phyloP scores from a whole-genome alignment of 2,888 invertebrate species.

The Dysmachus trigonus region DNA sequence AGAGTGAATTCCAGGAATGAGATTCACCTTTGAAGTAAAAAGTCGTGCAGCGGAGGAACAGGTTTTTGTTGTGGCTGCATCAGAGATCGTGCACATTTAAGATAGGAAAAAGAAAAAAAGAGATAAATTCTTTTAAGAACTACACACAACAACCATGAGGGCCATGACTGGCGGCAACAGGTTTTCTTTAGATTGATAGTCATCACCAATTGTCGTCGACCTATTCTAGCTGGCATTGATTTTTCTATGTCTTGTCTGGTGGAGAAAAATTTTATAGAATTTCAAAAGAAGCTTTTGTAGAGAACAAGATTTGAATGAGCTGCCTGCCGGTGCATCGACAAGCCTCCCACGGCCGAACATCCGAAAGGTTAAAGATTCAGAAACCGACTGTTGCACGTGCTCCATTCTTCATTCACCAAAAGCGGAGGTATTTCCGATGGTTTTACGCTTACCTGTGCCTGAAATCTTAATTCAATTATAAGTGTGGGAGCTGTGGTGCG shows the following conservation, averaged over 20 bases:
- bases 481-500: neutral
- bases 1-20: neutral
- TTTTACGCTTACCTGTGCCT: neutral
- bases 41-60: neutral
- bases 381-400: neutral
- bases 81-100: constrained; percentile 4
- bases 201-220: constrained; percentile 16
- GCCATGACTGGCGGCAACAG: neutral
- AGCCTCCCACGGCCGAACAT: neutral
- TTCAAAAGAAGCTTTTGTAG: neutral
- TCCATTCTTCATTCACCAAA: neutral
- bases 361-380: neutral
- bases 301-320: neutral
- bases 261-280: neutral
- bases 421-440: neutral
- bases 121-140: neutral
- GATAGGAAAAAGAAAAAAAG: neutral
- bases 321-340: neutral
- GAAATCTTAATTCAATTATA: neutral
- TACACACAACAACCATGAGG: neutral
- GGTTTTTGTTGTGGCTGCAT: constrained; percentile 18
- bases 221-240: constrained; percentile 6
- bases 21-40: neutral
- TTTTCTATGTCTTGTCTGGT: neutral
- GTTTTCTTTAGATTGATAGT: neutral